Percentiles rank a stretch among this genome's conserved stretches.
Evolutionary conservation across 2,113 vertebrate genomes (phyloP).

Genomic region (Morphnarchus princeps): DNA sequence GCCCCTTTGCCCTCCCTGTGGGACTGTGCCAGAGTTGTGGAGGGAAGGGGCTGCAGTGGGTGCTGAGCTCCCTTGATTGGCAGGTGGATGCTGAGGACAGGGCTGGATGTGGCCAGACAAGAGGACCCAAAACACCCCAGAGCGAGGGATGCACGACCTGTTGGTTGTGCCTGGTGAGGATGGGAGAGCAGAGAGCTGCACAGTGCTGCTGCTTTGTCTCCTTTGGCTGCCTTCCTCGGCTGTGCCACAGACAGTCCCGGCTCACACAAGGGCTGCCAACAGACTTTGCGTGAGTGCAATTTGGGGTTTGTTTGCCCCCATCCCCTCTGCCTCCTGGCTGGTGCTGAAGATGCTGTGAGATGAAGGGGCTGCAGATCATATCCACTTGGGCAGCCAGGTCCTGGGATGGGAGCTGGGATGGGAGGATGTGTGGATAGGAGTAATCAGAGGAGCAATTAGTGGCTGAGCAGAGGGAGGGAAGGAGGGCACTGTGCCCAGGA

Average conservation of each 20-base stretch:
- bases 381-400: background rate
- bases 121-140: background rate
- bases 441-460: background rate
- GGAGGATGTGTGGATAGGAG: background rate
- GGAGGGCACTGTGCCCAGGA: background rate
- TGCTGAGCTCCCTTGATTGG: background rate
- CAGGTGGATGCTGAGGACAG: background rate
- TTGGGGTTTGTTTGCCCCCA: background rate
- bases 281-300: background rate
- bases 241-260: accelerated
- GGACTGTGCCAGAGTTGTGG: background rate
- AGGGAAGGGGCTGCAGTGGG: background rate
- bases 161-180: background rate
- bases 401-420: accelerated
- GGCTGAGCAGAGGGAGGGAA: background rate
- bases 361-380: background rate
- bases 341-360: background rate
- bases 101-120: background rate
- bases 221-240: background rate
- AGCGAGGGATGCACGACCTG: background rate
- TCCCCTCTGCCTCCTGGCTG: background rate
- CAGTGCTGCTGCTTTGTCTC: background rate
- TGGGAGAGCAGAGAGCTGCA: background rate
- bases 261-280: background rate
- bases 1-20: background rate